Base-by-base conservation (phyloP, 2,888 invertebrate genomes). In the Cactoblastis cactorum region DNA sequence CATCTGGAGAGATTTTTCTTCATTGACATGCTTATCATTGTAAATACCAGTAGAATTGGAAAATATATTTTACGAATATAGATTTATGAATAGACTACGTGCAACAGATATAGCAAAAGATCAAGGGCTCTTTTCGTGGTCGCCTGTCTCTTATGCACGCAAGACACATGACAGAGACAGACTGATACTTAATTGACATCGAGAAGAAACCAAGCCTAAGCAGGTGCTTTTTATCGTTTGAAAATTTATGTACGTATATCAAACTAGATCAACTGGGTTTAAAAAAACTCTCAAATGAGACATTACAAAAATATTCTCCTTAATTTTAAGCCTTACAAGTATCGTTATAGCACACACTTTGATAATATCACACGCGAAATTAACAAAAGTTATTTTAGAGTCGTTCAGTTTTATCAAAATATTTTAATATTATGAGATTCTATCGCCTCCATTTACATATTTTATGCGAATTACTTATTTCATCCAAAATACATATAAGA, bases 211-310 rank as follows among this genome's bases (percentile, higher is more conserved):
- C n/a, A n/a, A n/a, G n/a, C n/a, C n/a, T n/a, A n/a, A n/a, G n/a
- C n/a, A n/a, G n/a, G n/a, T n/a, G n/a, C n/a, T n/a, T n/a, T n/a
- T n/a, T n/a, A n/a, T n/a, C 28, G 3, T 28, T 4, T 4, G 6
- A 22, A 32, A 19, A 33, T 52, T 54, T 41, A 46, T 18, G 24
- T 53, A 51, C 22, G 28, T 28, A 28, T 28, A 8, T 28, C 8
- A 28, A 28, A 28, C 49, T 43, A 28, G 22, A 41, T 51, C 8
- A 14, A 35, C 14, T 35, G 15, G 15, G 14, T 11, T 19, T 18
- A 18, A 6, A 9, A 17, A 2, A 24, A 14, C 24, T 24, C 14
- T 11, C 18, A 9, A 22, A 4, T 41, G 41, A 24, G 22, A 43
- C 3, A 28, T 43, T 43, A 17, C 9, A 32, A 28, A 43, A 43